Evolutionary conservation across 1,140 invertebrate genomes (phyloP), one percentile per base, ranked within the genome.

Genomic region (Heterodera schachtii): DNA sequence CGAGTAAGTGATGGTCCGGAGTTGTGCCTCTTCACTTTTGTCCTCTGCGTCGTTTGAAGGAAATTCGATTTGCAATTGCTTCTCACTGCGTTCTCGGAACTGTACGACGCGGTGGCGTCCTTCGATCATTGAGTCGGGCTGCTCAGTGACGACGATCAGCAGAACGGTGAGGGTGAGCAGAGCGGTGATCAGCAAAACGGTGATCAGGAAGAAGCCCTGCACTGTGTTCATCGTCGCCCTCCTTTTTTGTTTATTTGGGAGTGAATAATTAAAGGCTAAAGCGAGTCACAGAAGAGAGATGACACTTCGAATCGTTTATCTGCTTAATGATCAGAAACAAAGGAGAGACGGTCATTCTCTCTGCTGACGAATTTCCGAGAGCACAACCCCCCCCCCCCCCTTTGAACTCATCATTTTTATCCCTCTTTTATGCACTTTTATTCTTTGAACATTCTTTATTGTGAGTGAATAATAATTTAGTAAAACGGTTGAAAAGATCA

Each of bases 121-220:
- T 49, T 78, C 77, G 5, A 78, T 13, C 64, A 78, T 41, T 11
- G 77, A 66, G 70, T 78, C 77, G 47, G 77, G 77, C 52, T 78
- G 77, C 11, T 78, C 77, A 5, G 77, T 78, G 47, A 64, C 77
- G 16, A 78, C 49, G 13, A 78, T 78, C 13, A 78, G 8, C 66
- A 78, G 60, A n/a, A 66, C 70, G 8, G 47, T 66, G 70, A 78
- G 52, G n/a, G 77, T 64, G n/a, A 78, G 47, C 47, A 78, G 21
- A 64, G 77, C 77, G 47, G 64, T 78, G n/a, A 78, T 78, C 49
- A 78, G 70, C 70, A 78, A 46, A 19, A 78, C 21, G 4, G 77
- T 64, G 70, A 78, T 78, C 47, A 78, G 47, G 70, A 78, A 78
- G 66, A 64, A 78, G 46, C 60, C 41, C 31, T 78, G 77, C 7